Conservation (phyloP, 2,113 vertebrate species). For the Thomomys bottae region DNA sequence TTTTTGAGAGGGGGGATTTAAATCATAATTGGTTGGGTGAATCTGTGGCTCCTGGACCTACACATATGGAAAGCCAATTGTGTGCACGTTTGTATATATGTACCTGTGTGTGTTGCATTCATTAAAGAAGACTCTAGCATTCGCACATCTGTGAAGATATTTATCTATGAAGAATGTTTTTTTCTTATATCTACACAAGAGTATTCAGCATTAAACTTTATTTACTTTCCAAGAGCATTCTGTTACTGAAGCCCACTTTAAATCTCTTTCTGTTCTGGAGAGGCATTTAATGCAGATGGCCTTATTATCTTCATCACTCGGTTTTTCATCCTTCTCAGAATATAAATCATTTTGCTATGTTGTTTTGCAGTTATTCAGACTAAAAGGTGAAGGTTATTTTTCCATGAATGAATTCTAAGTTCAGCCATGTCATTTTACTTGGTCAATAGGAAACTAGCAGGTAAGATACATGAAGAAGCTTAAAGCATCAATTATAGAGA, state of each 20-base stretch:
- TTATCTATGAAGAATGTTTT: background rate
- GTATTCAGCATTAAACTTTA: background rate
- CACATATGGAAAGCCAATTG: background rate
- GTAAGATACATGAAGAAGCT: background rate
- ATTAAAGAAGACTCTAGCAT: background rate
- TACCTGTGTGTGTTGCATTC: background rate
- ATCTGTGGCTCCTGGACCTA: background rate
- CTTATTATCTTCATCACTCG: background rate
- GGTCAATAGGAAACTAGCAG: background rate
- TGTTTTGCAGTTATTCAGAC: background rate
- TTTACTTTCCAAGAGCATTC: background rate
- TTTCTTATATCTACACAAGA: background rate
- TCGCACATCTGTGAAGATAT: background rate
- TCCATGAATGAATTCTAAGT: background rate
- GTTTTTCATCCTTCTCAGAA: background rate
- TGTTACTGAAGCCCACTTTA: background rate
- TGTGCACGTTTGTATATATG: background rate
- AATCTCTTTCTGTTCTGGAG: background rate
- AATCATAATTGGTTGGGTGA: background rate
- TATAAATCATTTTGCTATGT: background rate
- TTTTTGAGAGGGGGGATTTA: background rate
- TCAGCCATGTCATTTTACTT: background rate
- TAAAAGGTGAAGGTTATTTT: background rate
- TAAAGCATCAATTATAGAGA: background rate
- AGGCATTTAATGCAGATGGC: background rate